A percentile compares a stretch with the other conserved stretches of the same genome.
phyloP scores from a whole-genome alignment of 2,113 vertebrate species.

The Trematocara zebra region DNA sequence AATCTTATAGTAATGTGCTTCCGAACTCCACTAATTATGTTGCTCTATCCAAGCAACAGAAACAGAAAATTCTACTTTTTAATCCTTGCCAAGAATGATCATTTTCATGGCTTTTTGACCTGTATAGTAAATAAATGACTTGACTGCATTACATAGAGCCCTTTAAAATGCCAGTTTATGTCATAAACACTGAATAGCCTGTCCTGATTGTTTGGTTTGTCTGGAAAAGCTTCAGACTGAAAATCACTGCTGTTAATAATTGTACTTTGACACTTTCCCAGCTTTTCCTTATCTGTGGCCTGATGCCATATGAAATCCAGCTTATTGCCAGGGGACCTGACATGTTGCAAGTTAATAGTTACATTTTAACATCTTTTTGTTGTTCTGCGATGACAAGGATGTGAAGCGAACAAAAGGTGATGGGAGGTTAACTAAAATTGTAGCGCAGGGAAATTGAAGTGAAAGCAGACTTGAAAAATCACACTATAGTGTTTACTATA shows the following conservation, averaged over 20 bases:
- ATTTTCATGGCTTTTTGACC: neutral
- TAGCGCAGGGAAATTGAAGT: neutral
- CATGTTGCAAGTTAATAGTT: neutral
- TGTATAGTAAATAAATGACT: neutral
- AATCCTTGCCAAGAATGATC: neutral
- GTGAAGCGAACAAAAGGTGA: neutral
- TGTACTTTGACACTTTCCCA: neutral
- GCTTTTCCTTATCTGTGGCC: neutral
- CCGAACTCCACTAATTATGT: neutral
- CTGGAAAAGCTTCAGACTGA: neutral
- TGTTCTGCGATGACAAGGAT: neutral
- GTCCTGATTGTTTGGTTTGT: neutral
- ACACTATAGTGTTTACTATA: neutral
- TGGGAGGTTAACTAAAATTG: neutral
- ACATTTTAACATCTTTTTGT: neutral
- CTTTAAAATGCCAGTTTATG: neutral
- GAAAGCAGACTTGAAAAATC: neutral
- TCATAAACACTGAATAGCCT: neutral
- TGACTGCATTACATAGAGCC: neutral
- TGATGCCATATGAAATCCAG: neutral
- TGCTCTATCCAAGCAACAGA: neutral
- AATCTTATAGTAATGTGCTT: neutral
- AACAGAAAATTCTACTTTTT: neutral
- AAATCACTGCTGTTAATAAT: neutral
- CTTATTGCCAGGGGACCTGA: neutral